Evolutionary conservation across 1,140 invertebrate species (phyloP).

Genomic region (Leptoteleia sp.): DNA sequence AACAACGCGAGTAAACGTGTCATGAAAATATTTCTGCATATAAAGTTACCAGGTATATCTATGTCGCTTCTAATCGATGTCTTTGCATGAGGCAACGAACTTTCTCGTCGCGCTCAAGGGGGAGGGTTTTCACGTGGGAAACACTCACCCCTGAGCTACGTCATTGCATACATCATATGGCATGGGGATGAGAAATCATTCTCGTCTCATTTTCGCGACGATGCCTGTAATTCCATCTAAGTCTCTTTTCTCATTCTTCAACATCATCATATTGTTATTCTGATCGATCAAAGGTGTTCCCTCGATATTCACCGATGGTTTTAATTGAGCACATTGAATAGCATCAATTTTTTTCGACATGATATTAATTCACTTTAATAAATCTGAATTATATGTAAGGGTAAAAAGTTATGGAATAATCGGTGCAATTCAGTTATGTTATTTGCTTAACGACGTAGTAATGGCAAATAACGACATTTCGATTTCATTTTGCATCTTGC

Average conservation of each 20-base stretch:
- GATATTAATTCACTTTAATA: too few relatives aligned
- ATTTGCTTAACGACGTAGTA: too few relatives aligned
- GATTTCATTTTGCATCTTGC: slow-evolving; percentile 30
- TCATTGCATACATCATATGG: slow-evolving; percentile 58
- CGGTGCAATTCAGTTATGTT: too few relatives aligned
- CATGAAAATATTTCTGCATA: slow-evolving; percentile 61
- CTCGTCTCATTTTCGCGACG: slow-evolving; percentile 53
- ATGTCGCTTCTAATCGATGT: slow-evolving; percentile 67
- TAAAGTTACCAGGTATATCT: slow-evolving; percentile 58
- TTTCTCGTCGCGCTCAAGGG: slow-evolving; percentile 52
- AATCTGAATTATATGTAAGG: too few relatives aligned
- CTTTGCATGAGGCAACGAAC: slow-evolving; percentile 65
- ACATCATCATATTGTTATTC: background rate
- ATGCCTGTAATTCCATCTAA: slow-evolving; percentile 45
- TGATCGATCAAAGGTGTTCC: background rate
- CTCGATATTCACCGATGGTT: background rate
- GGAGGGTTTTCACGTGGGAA: slow-evolving; percentile 65
- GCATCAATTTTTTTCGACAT: background rate
- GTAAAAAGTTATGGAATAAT: too few relatives aligned
- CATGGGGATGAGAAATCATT: slow-evolving; percentile 52
- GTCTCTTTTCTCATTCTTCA: background rate
- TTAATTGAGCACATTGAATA: background rate
- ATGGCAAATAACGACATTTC: slow-evolving; percentile 8
- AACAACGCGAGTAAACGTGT: slow-evolving; percentile 42
- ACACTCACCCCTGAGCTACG: slow-evolving; percentile 53